A percentile compares a stretch with the other conserved stretches of the same genome.
phyloP scores from a whole-genome alignment of 2,888 invertebrate genomes.

The Acanthoscelides obtectus region DNA sequence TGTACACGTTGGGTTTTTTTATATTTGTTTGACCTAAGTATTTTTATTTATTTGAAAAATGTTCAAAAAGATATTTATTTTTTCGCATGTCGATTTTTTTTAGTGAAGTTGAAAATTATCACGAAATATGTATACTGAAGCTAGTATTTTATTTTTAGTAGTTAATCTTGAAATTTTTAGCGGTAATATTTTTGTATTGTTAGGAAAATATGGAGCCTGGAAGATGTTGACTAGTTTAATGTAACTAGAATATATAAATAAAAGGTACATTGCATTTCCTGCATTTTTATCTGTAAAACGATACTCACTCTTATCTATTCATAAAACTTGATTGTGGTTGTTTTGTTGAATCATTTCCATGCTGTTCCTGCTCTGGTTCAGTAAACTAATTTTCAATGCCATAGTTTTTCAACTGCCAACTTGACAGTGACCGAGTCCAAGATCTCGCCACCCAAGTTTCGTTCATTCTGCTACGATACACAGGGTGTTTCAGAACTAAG shows the following conservation, averaged over 20 bases:
- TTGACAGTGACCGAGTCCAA: too few species aligned
- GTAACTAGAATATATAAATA: not conserved
- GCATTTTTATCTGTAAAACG: not conserved
- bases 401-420: too few species aligned
- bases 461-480: too few species aligned
- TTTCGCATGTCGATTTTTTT: constrained; percentile 13
- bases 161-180: not conserved
- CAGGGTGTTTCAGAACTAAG: too few species aligned
- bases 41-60: constrained; percentile 21
- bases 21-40: not conserved
- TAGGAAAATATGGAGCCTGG: not conserved
- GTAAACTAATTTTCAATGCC: too few species aligned
- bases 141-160: not conserved
- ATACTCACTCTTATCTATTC: too few species aligned
- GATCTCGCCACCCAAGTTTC: too few species aligned
- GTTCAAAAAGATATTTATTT: constrained; percentile 15
- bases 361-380: too few species aligned
- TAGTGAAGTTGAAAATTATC: constrained; percentile 18
- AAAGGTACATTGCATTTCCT: not conserved
- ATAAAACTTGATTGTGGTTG: too few species aligned
- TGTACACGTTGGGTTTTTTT: not conserved
- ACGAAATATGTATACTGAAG: constrained; percentile 10
- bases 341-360: too few species aligned
- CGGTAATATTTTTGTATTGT: not conserved
- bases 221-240: not conserved